Base-by-base conservation (phyloP, 2,113 vertebrate genomes). In the Heterotilapia buettikoferi region DNA sequence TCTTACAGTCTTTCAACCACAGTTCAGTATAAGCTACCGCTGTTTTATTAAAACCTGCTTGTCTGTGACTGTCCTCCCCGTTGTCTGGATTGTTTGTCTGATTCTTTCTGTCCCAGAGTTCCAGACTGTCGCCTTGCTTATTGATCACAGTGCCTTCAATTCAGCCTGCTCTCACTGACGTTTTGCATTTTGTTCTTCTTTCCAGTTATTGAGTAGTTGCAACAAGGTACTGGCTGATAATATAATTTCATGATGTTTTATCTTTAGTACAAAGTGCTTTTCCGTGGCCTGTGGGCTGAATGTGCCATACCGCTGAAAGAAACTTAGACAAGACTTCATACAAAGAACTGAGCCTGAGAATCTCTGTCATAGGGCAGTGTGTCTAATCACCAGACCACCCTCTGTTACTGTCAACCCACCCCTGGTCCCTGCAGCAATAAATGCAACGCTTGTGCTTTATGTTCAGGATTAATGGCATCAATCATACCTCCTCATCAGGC, bases 391-490 rank as follows among this genome's bases (percentile, higher is more conserved):
- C 52, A 79, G 53, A n/a, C 63, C 76, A 9, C 26, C 79, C 79
- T 82, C 29, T 82, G 73, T 56, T 88, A 29, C 66, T 80, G 68
- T 84, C 83, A 71, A 40, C 63, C 82, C 47, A 24, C 40, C 43
- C 33, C 36, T 2, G 45, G 71, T 50, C 80, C 36, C 84, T 66
- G 50, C 47, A 43, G 79, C 57, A 90, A 78, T 87, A 83, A 89
- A 91, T 83, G 63, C 79, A 71, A 40, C 3, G 6, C 66, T 85
- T 18, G 4, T 31, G 59, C 43, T 80, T 79, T 52, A 19, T 84
- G 79, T 53, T 29, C 31, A 80, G 85, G 83, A 91, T 91, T 90
- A 91, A 93, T 71, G 54, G 38, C 68, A 92, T 91, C 85, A 86
- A 87, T 91, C 89, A 91, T 50, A 14, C 47, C 18, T 56, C 52